Conservation (phyloP, 2,113 vertebrate species). For the Gymnarchus niloticus region DNA sequence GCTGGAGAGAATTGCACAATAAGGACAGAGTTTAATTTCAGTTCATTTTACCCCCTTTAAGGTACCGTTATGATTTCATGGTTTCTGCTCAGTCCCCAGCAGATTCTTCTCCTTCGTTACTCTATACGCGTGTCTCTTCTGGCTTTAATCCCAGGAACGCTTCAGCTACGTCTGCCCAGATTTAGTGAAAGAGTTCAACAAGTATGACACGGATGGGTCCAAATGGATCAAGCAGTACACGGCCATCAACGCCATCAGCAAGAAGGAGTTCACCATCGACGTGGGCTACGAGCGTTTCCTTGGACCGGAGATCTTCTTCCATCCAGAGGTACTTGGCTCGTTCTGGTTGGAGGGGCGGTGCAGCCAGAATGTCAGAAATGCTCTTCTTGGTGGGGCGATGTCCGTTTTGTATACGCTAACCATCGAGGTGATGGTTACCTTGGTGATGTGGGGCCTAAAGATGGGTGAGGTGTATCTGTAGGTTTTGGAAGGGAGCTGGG, state of each 20-base stretch:
- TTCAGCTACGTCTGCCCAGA: constrained; percentile 97
- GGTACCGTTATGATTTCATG: neutral
- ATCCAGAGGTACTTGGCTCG: constrained; percentile 80
- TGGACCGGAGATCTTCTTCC: constrained; percentile 97
- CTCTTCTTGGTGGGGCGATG: neutral
- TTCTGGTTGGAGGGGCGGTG: neutral
- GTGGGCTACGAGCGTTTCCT: constrained; percentile 96
- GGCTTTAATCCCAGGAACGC: constrained; percentile 70
- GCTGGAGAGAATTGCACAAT: neutral
- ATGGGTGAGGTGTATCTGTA: neutral
- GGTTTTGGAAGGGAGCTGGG: neutral
- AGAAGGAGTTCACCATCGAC: constrained; percentile 97
- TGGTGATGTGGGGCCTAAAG: neutral
- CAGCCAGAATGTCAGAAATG: neutral
- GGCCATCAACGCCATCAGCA: constrained; percentile 91
- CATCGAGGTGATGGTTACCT: neutral
- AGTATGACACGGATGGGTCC: constrained; percentile 90
- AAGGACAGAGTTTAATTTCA: neutral
- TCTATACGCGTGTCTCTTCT: too few relatives aligned
- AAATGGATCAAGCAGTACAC: constrained; percentile 99
- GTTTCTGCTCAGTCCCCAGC: neutral
- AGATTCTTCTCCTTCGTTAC: too few relatives aligned
- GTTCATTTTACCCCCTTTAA: neutral
- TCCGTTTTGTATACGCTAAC: neutral
- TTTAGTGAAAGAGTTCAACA: constrained; percentile 96